phyloP scores from a whole-genome alignment of 2,113 vertebrate species.

The Eretmochelys imbricata region DNA sequence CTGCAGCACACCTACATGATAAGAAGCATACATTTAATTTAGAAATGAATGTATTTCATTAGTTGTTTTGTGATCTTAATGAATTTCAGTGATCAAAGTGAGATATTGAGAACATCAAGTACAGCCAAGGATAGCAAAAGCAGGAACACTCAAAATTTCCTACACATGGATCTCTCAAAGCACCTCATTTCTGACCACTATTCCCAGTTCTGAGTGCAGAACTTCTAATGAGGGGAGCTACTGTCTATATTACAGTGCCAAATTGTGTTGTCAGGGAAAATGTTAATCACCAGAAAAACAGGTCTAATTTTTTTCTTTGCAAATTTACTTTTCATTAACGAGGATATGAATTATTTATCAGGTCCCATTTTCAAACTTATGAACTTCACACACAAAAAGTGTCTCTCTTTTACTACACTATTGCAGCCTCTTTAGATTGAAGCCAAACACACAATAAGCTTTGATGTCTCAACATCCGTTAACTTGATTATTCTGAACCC shows the following conservation, averaged over 20 bases:
- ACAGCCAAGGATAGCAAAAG: not conserved
- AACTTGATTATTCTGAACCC: not conserved
- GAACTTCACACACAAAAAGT: not conserved
- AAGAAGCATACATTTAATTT: not conserved
- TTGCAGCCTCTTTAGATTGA: accelerated
- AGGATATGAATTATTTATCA: accelerated
- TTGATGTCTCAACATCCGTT: not conserved
- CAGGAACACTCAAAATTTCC: not conserved
- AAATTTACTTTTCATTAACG: not conserved
- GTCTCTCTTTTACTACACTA: accelerated
- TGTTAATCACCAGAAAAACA: not conserved
- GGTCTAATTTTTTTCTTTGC: not conserved
- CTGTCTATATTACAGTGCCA: not conserved
- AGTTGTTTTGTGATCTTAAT: not conserved
- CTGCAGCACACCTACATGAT: not conserved
- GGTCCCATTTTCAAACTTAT: not conserved
- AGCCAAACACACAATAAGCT: not conserved
- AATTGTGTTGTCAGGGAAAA: not conserved
- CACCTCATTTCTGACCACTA: not conserved
- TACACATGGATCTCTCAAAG: not conserved
- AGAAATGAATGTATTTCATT: not conserved
- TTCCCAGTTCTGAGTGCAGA: not conserved
- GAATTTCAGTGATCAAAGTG: not conserved
- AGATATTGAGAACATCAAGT: accelerated
- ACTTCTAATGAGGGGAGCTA: not conserved